Percentiles rank a stretch among this genome's conserved stretches.
Conservation (phyloP, 2,113 vertebrate species). For the Mirounga angustirostris region DNA sequence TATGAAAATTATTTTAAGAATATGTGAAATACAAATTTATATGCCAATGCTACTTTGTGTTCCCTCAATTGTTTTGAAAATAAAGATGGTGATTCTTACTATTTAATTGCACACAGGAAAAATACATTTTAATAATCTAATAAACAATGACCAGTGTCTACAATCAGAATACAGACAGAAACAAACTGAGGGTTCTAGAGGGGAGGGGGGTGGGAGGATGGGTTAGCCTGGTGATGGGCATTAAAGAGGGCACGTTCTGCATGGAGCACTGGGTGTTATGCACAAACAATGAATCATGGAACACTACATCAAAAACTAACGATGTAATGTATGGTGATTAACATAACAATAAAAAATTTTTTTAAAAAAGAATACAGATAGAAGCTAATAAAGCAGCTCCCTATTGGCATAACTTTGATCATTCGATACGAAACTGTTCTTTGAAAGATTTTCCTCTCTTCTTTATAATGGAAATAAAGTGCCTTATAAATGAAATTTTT, state of each 20-base stretch:
- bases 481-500: constrained; percentile 27
- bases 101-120: constrained; percentile 13
- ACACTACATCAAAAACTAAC: no score
- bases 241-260: no score
- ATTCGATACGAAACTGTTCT: not conserved
- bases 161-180: not conserved
- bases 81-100: not conserved
- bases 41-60: not conserved
- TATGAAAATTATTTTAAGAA: not conserved
- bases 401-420: not conserved
- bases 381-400: not conserved
- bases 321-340: no score
- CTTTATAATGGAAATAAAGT: constrained; percentile 57
- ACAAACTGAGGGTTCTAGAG: no score
- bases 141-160: not conserved
- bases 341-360: no score
- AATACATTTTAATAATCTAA: not conserved
- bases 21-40: not conserved
- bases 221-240: no score
- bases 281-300: no score
- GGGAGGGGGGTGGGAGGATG: no score
- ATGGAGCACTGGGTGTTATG: no score
- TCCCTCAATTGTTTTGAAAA: not conserved
- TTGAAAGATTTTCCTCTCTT: constrained; percentile 1
- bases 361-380: not conserved